Conservation (phyloP, 1,140 invertebrate genomes). For the Venturia canescens region DNA sequence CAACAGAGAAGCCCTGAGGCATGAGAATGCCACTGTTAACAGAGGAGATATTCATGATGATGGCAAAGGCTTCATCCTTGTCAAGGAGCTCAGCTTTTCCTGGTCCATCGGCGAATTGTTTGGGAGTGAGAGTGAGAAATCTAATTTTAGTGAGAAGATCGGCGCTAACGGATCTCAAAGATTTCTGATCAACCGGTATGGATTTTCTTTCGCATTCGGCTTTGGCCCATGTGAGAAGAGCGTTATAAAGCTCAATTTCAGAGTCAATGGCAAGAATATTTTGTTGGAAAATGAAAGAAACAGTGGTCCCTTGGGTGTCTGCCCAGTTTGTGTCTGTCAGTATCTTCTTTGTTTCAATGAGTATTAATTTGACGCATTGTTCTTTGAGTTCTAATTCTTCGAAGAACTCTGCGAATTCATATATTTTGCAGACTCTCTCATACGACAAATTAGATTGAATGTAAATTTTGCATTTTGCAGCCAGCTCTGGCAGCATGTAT, state of each 20-base stretch:
- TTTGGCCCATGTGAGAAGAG: slow-evolving; percentile 82
- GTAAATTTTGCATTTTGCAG: slow-evolving; percentile 88
- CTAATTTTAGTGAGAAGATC: slow-evolving; percentile 83
- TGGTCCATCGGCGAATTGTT: slow-evolving; percentile 88
- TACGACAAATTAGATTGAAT: slow-evolving; percentile 87
- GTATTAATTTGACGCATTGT: slow-evolving; percentile 86
- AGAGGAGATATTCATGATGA: slow-evolving; percentile 89
- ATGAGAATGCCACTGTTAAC: slow-evolving; percentile 80
- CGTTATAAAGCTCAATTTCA: slow-evolving; percentile 86
- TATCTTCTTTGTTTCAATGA: slow-evolving; percentile 85
- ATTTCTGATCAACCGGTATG: slow-evolving; percentile 68
- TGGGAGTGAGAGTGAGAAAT: slow-evolving; percentile 86
- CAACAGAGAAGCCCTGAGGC: slow-evolving; percentile 81
- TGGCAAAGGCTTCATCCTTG: slow-evolving; percentile 86
- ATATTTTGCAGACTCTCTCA: slow-evolving; percentile 88
- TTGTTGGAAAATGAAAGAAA: slow-evolving; percentile 85
- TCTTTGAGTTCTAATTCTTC: slow-evolving; percentile 88
- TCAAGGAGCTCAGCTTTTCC: slow-evolving; percentile 84
- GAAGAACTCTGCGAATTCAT: slow-evolving; percentile 90
- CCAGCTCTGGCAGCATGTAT: slow-evolving; percentile 89
- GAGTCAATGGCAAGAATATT: slow-evolving; percentile 84
- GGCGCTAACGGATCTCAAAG: slow-evolving; percentile 74
- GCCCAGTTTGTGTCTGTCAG: slow-evolving; percentile 85
- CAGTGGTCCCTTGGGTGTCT: slow-evolving; percentile 84
- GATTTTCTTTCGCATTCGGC: slow-evolving; percentile 69